Conservation (phyloP, 30 jellyfish, hydroid and myxozoan genomes). For the Aurelia aurita region DNA sequence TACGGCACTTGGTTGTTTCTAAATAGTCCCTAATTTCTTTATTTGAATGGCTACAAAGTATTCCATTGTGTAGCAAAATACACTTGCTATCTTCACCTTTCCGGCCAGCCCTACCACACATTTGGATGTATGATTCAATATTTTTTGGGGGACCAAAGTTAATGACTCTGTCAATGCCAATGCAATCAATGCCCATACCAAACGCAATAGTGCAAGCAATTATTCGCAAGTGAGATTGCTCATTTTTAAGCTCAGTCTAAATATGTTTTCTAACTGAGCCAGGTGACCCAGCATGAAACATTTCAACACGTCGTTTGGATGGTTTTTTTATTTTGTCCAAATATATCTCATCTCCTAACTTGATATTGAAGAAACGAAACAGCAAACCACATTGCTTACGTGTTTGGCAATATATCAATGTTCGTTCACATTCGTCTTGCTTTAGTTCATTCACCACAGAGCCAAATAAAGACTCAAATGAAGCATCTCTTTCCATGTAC, state of each 20-base stretch:
- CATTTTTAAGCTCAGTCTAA: constrained; percentile 9
- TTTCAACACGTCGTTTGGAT: constrained; percentile 12
- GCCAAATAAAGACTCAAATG: background rate
- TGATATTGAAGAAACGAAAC: constrained; percentile 2
- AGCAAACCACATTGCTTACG: constrained; percentile 44
- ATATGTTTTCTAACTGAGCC: constrained; percentile 31
- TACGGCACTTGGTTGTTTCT: constrained; percentile 20
- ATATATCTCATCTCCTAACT: background rate
- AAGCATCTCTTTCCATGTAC: too few species aligned
- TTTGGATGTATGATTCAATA: constrained; percentile 22
- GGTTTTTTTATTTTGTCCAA: too few species aligned
- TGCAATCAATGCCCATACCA: constrained; percentile 45
- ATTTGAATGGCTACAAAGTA: constrained; percentile 23
- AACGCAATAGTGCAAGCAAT: constrained; percentile 28
- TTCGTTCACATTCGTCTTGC: constrained; percentile 25
- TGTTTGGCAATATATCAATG: constrained; percentile 36
- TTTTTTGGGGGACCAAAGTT: constrained; percentile 34
- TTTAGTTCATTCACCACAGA: constrained; percentile 36
- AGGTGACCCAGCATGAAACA: constrained; percentile 48
- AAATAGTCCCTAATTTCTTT: constrained; percentile 26
- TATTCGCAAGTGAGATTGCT: constrained; percentile 14
- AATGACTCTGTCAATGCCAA: constrained; percentile 15
- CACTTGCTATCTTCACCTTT: constrained; percentile 37
- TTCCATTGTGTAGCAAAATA: constrained; percentile 30
- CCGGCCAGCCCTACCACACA: constrained; percentile 52